Evolutionary conservation across 2,888 invertebrate genomes (phyloP).

Genomic region (Melipona beecheii): DNA sequence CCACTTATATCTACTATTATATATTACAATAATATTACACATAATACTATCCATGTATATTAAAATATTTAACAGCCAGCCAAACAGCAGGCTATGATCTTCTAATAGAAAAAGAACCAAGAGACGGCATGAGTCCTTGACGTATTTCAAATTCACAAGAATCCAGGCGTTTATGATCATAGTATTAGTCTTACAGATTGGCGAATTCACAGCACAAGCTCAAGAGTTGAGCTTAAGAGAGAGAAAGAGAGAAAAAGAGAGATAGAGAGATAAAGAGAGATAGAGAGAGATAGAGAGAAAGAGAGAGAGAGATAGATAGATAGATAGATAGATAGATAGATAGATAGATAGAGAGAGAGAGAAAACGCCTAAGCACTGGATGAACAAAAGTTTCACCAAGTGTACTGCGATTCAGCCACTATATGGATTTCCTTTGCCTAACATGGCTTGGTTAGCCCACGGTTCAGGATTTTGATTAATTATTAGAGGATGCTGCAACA

Average conservation of each 20-base stretch:
- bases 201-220: conserved; percentile 70
- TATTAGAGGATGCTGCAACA: conserved; percentile 97
- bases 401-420: conserved; percentile 51
- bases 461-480: conserved; percentile 85
- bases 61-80: conserved; percentile 80
- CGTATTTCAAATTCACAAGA: conserved; percentile 57
- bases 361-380: conserved; percentile 11
- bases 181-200: conserved; percentile 67
- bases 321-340: too few relatives aligned
- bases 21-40: conserved; percentile 84
- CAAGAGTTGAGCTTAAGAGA: conserved; percentile 57
- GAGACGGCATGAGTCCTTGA: conserved; percentile 56
- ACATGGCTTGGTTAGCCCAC: conserved; percentile 69
- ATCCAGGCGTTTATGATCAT: conserved; percentile 48
- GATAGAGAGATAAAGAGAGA: conserved; percentile 24
- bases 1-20: conserved; percentile 78
- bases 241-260: conserved; percentile 12
- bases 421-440: conserved; percentile 62
- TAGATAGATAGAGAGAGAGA: too few relatives aligned
- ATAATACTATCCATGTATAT: conserved; percentile 83
- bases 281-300: conserved; percentile 43
- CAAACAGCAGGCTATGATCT: conserved; percentile 56
- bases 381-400: conserved; percentile 14
- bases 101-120: conserved; percentile 65
- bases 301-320: too few relatives aligned